Percentiles rank a stretch among this genome's conserved stretches.
phyloP scores from a whole-genome alignment of 2,797 vertebrate species.

The Mus minutoides region DNA sequence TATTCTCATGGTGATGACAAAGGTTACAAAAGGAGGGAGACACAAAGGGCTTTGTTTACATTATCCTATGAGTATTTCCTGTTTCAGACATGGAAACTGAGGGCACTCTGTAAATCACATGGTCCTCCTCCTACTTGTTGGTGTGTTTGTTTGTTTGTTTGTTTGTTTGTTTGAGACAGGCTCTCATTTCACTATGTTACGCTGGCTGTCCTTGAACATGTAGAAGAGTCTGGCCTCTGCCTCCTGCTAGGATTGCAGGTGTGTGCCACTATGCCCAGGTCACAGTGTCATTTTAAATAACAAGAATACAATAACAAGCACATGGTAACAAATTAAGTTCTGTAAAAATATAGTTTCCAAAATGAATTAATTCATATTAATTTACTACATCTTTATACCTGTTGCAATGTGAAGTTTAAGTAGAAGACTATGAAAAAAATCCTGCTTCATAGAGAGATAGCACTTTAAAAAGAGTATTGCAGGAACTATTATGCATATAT shows the following conservation, averaged over 20 bases:
- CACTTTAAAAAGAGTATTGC: not conserved
- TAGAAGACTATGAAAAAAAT: constrained; percentile 39
- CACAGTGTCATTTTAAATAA: constrained; percentile 37
- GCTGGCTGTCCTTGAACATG: not conserved
- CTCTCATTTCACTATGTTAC: not conserved
- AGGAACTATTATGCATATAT: not conserved
- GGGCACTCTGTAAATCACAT: not conserved
- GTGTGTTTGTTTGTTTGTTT: not conserved
- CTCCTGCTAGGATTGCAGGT: not conserved
- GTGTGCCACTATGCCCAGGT: not conserved
- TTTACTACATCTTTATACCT: constrained; percentile 1
- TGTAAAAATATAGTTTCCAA: constrained; percentile 40
- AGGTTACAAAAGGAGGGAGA: constrained; percentile 10
- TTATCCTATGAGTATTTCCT: constrained; percentile 38
- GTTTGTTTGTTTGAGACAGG: not conserved
- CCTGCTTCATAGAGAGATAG: constrained; percentile 6
- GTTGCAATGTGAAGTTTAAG: constrained; percentile 35
- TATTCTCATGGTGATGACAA: not conserved
- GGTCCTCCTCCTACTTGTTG: not conserved
- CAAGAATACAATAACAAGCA: not conserved
- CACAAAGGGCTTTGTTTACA: not conserved
- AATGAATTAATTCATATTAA: not conserved
- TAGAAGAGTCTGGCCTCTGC: not conserved
- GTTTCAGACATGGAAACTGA: constrained; percentile 2
- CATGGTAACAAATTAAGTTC: constrained; percentile 23